Percentiles rank a stretch among this genome's conserved stretches.
Conservation (phyloP, 2,797 vertebrate species). For the Myotis planiceps region DNA sequence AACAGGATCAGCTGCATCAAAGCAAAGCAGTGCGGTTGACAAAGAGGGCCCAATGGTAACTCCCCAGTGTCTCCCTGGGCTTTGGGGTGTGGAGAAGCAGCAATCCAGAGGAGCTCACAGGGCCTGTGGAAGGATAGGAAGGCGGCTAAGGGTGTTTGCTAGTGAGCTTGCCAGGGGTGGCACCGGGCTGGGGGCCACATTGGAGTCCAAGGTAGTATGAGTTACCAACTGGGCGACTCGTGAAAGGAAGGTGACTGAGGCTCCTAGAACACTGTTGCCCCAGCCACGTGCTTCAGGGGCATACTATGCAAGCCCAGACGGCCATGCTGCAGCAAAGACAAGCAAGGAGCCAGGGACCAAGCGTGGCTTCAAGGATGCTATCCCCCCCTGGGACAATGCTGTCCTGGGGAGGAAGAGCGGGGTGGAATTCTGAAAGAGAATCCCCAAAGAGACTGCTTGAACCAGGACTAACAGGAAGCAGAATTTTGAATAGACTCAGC, state of each 20-base stretch:
- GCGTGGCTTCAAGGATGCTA: not conserved
- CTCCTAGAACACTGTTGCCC: not conserved
- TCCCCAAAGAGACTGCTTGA: not conserved
- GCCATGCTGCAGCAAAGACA: not conserved
- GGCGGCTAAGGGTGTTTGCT: not conserved
- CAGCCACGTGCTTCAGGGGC: not conserved
- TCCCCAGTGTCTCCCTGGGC: not conserved
- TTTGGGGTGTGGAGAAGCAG: too few species aligned
- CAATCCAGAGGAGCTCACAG: not conserved
- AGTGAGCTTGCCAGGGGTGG: not conserved
- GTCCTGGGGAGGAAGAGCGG: not conserved
- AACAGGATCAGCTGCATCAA: not conserved
- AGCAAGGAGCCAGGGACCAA: not conserved
- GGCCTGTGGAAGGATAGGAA: not conserved
- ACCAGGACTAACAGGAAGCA: not conserved
- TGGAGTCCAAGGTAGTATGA: not conserved
- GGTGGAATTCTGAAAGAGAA: slow-evolving; percentile 1
- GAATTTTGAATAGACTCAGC: not conserved
- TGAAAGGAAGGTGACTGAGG: not conserved
- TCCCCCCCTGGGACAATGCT: not conserved
- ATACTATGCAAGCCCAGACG: not conserved
- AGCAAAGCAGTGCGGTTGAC: not conserved
- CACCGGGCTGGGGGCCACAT: too few species aligned
- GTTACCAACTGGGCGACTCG: not conserved
- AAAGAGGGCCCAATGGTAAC: not conserved